Conservation (phyloP, 1,140 invertebrate genomes). For the Capitella teleta region DNA sequence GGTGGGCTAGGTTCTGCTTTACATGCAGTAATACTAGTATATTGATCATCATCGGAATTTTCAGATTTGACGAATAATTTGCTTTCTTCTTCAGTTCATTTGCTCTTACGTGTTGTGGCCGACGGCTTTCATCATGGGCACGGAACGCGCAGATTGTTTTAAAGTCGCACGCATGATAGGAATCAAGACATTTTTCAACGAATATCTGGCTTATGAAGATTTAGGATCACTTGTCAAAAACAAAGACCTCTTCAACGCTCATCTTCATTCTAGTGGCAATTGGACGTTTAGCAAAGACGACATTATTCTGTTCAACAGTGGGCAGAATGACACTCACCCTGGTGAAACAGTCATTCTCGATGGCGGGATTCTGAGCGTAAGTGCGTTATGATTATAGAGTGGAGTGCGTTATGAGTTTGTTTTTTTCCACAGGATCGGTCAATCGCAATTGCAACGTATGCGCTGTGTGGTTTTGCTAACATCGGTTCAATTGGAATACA, state of each 20-base stretch:
- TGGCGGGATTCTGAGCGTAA: no score
- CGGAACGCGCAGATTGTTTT: slow-evolving; percentile 18
- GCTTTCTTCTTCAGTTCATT: slow-evolving; percentile 18
- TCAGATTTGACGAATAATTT: neutral
- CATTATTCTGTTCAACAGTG: no score
- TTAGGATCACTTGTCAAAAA: slow-evolving; percentile 13
- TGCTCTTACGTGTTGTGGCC: slow-evolving; percentile 24
- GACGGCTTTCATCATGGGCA: slow-evolving; percentile 24
- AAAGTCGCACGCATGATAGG: slow-evolving; percentile 25
- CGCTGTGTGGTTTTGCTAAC: slow-evolving; percentile 92
- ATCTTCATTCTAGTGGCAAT: no score
- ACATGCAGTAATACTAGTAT: neutral
- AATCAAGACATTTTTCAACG: slow-evolving; percentile 37
- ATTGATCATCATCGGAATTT: neutral
- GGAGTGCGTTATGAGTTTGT: no score
- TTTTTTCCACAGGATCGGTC: slow-evolving; percentile 52
- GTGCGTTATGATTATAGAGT: no score
- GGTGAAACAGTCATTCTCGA: no score
- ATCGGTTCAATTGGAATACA: slow-evolving; percentile 79
- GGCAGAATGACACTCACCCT: no score
- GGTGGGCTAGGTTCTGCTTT: neutral
- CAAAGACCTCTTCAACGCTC: neutral
- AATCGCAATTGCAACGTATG: slow-evolving; percentile 77
- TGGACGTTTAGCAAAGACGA: no score
- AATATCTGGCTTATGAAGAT: slow-evolving; percentile 33